phyloP scores from a whole-genome alignment of 2,888 invertebrate species.

The Octodonta nipae region DNA sequence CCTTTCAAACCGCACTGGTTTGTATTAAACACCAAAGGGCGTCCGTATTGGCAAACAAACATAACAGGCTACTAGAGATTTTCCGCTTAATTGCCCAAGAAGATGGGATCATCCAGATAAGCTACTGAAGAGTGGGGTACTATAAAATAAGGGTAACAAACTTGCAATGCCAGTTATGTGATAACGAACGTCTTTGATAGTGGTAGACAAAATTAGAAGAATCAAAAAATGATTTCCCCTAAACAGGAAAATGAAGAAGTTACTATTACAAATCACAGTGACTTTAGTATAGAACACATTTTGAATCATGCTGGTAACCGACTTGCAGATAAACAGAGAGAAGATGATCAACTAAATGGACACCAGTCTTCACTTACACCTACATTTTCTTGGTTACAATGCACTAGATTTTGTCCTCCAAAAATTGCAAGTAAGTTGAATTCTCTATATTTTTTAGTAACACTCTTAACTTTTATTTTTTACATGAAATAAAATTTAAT shows the following conservation, averaged over 20 bases:
- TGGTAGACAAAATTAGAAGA: slow-evolving; percentile 4
- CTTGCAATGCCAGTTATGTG: slow-evolving; percentile 8
- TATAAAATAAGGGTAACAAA: slow-evolving; percentile 14
- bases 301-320: slow-evolving; percentile 38
- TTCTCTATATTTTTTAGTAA: too few relatives aligned
- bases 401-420: slow-evolving; percentile 60
- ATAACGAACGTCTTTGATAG: too few relatives aligned
- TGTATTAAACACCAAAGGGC: too few relatives aligned
- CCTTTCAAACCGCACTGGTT: slow-evolving; percentile 1
- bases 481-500: too few relatives aligned
- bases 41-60: slow-evolving; percentile 2
- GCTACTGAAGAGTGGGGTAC: slow-evolving; percentile 9
- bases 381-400: slow-evolving; percentile 47
- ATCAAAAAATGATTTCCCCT: slow-evolving; percentile 11
- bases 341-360: slow-evolving; percentile 2
- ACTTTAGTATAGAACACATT: slow-evolving; percentile 51
- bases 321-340: slow-evolving; percentile 6
- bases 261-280: slow-evolving; percentile 21
- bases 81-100: slow-evolving; percentile 32
- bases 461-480: too few relatives aligned
- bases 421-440: slow-evolving; percentile 49
- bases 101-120: slow-evolving; percentile 16
- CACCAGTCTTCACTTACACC: slow-evolving; percentile 2
- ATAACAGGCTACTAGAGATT: slow-evolving; percentile 9
- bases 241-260: slow-evolving; percentile 10